phyloP scores from a whole-genome alignment of 2,113 vertebrate species.

The Rhea pennata region DNA sequence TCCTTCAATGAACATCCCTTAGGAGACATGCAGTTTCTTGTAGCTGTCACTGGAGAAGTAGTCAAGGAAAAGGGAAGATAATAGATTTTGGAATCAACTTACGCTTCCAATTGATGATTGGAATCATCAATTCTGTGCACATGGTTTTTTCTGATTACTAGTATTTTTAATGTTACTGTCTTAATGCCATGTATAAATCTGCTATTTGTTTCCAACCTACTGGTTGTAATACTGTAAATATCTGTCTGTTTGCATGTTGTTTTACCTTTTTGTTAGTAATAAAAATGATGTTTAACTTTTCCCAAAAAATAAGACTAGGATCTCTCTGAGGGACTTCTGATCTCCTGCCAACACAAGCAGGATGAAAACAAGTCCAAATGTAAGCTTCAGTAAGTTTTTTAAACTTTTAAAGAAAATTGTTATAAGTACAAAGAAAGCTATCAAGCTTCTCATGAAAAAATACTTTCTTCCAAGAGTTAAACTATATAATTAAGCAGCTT shows the following conservation, averaged over 20 bases:
- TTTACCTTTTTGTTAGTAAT: neutral
- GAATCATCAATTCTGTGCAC: neutral
- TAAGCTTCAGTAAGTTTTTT: neutral
- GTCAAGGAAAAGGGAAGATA: neutral
- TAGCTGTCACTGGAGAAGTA: neutral
- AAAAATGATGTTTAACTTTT: neutral
- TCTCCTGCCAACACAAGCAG: neutral
- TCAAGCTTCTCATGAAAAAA: neutral
- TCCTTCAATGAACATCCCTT: neutral
- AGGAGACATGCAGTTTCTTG: neutral
- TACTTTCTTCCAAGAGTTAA: neutral
- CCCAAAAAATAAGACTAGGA: neutral
- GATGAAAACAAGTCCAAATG: neutral
- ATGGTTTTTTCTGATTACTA: neutral
- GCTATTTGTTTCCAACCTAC: neutral
- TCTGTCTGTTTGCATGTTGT: neutral
- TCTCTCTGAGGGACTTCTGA: neutral
- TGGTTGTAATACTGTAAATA: neutral
- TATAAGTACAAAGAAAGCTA: neutral
- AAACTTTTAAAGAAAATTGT: neutral
- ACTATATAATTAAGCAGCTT: constrained; percentile 11
- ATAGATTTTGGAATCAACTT: neutral
- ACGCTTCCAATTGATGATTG: too few species aligned
- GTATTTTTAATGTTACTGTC: neutral
- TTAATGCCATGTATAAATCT: neutral